These are phyloP conservation scores for Drosophila rufa DNA, from an alignment of 1,140 invertebrate species.

Conservation along the genomic window DNA sequence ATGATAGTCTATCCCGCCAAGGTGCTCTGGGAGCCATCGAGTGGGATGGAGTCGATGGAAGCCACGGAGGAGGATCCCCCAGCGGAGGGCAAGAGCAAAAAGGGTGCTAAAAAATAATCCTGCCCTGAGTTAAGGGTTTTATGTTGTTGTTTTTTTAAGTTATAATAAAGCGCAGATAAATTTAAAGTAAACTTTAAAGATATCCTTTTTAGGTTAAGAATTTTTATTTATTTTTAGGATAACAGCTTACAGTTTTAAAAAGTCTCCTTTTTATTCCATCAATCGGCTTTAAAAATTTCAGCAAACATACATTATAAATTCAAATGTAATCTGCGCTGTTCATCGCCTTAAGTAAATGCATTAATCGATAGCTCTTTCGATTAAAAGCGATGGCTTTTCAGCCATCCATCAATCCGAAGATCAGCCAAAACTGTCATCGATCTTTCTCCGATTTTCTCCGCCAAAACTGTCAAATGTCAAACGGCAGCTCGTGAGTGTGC, in stretches of 20 bases:
- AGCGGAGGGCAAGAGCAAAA: constrained; percentile 1
- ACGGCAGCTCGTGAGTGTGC: constrained; percentile 29
- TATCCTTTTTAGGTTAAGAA: not conserved
- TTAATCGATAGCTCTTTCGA: constrained; percentile 28
- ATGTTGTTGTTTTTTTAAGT: too few species aligned
- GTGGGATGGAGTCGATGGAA: too few species aligned
- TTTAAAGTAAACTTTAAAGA: not conserved
- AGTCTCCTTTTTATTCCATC: not conserved
- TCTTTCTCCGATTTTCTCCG: constrained; percentile 47
- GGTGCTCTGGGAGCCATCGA: constrained; percentile 12
- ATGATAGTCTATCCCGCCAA: constrained; percentile 51
- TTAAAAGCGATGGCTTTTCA: constrained; percentile 4
- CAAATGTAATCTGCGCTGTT: constrained; percentile 4
- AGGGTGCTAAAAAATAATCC: not conserved
- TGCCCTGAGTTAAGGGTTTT: not conserved
- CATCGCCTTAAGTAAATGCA: constrained; percentile 18
- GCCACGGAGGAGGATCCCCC: not conserved
- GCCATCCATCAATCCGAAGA: constrained; percentile 27
- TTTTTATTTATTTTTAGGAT: too few species aligned
- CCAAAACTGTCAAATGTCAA: constrained; percentile 49
- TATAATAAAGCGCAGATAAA: too few species aligned
- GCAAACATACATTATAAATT: constrained; percentile 6
- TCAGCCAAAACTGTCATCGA: constrained; percentile 68
- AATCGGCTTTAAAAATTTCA: not conserved
- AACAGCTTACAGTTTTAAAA: not conserved